These are phyloP conservation scores for Callipepla californica DNA, from an alignment of 2,113 vertebrate species.

Conservation along the genomic window DNA sequence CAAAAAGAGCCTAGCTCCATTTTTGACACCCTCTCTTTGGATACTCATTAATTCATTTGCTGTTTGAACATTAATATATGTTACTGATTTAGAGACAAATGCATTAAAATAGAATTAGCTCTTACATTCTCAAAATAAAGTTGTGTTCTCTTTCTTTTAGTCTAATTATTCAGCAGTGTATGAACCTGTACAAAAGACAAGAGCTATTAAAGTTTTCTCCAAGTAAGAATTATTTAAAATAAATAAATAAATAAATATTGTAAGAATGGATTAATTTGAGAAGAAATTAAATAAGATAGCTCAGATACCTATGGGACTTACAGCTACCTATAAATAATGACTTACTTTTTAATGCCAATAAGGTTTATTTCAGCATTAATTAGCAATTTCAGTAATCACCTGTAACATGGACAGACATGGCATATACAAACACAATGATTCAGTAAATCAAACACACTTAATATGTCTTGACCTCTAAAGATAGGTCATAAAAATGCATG, in stretches of 20 bases:
- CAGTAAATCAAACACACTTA: background rate
- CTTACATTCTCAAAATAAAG: background rate
- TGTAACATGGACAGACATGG: background rate
- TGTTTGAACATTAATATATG: background rate
- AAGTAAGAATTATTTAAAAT: background rate
- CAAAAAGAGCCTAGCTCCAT: background rate
- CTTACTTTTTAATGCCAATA: background rate
- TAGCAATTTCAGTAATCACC: background rate
- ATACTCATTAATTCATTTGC: background rate
- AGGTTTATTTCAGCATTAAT: conserved; percentile 15
- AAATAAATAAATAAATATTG: background rate
- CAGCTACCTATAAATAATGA: background rate
- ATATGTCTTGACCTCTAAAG: background rate
- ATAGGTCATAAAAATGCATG: background rate
- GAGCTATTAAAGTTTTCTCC: background rate
- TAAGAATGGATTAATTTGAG: background rate
- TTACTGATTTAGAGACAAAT: background rate
- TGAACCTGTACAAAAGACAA: background rate
- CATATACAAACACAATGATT: conserved; percentile 3
- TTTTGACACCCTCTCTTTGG: background rate
- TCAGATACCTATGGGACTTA: background rate
- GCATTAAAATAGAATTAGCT: background rate
- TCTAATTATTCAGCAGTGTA: background rate
- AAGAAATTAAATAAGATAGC: background rate
- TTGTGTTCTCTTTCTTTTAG: background rate